Conservation (phyloP, 2,797 vertebrate genomes). For the Tamandua tetradactyla region DNA sequence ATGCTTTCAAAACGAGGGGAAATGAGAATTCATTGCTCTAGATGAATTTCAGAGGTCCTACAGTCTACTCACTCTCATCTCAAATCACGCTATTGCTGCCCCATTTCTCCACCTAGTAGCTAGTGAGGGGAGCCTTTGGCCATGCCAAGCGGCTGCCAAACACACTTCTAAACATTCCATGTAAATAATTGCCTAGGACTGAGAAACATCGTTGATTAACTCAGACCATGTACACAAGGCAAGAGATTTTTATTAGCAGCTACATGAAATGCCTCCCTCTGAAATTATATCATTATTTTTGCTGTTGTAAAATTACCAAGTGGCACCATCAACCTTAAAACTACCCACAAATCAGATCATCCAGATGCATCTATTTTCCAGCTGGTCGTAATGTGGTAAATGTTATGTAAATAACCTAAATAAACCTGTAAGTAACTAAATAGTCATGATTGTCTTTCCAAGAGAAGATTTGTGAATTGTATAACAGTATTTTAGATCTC, state of each 20-base stretch:
- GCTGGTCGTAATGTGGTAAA: background rate
- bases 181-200: background rate
- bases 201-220: background rate
- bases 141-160: background rate
- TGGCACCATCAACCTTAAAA: background rate
- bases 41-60: background rate
- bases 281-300: background rate
- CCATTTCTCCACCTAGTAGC: background rate
- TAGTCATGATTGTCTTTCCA: background rate
- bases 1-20: background rate
- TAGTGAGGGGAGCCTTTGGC: background rate
- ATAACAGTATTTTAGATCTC: constrained; percentile 23
- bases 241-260: background rate
- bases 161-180: background rate
- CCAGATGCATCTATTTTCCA: background rate
- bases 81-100: background rate
- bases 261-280: background rate
- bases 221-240: too few species aligned
- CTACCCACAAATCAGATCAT: background rate
- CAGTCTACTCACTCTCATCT: background rate
- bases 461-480: background rate
- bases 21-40: background rate
- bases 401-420: background rate
- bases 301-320: background rate
- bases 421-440: too few species aligned